Conservation (phyloP, 2,797 vertebrate genomes). For the Arrhamphus sclerolepis region DNA sequence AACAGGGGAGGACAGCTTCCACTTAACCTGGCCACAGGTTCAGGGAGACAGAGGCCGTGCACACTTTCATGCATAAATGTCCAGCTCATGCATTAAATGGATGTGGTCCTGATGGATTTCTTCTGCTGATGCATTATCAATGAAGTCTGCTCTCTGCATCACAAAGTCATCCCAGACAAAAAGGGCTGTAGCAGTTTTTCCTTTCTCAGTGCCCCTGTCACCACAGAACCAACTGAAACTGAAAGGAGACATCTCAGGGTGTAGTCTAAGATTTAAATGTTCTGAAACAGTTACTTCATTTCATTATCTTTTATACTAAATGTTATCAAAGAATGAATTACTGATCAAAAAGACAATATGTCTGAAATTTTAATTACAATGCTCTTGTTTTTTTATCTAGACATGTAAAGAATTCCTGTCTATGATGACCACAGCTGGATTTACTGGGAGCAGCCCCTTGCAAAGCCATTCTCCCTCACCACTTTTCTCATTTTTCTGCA, state of each 20-base stretch:
- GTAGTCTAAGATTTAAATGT: not conserved
- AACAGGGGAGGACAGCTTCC: conserved; percentile 34
- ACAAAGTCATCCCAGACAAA: conserved; percentile 45
- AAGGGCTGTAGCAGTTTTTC: conserved; percentile 55
- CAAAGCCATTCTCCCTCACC: no score
- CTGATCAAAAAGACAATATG: not conserved
- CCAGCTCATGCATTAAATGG: conserved; percentile 69
- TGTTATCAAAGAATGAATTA: no score
- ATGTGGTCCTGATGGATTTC: conserved; percentile 73
- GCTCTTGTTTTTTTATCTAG: no score
- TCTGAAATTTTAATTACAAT: no score
- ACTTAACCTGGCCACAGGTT: conserved; percentile 47
- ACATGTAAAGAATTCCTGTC: no score
- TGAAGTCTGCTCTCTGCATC: conserved; percentile 68
- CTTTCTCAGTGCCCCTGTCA: conserved; percentile 45
- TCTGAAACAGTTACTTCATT: not conserved
- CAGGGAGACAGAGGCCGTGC: conserved; percentile 27
- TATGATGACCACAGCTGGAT: no score
- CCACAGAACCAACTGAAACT: conserved; percentile 43
- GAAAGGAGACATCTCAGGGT: conserved; percentile 22
- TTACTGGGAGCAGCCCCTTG: no score
- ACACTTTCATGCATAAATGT: conserved; percentile 61
- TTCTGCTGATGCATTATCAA: conserved; percentile 80
- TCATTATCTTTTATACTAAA: not conserved
- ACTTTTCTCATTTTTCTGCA: no score